Percentiles rank a stretch among this genome's conserved stretches.
Conservation (phyloP, 2,113 vertebrate genomes). For the Cyprinodon tularosa region DNA sequence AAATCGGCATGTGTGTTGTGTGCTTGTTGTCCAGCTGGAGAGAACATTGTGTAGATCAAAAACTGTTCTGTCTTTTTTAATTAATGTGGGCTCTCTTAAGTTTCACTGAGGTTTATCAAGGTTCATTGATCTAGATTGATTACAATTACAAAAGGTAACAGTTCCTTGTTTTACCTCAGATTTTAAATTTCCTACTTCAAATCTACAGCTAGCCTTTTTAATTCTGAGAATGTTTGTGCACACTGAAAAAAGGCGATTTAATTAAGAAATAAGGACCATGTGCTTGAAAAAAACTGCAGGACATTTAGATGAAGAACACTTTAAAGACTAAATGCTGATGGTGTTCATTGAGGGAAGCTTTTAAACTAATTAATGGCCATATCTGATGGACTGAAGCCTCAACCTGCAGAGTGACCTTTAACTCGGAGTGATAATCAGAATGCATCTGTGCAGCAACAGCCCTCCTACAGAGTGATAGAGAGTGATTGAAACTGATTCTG, state of each 20-base stretch:
- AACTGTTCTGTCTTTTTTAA: no score
- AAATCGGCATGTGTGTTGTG: no score
- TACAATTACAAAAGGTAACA: no score
- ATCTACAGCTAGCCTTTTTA: slow-evolving; percentile 11
- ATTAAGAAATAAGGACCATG: slow-evolving; percentile 27
- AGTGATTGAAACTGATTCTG: slow-evolving; percentile 7
- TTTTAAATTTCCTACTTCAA: not conserved
- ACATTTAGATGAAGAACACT: slow-evolving; percentile 35
- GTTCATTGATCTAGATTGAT: no score
- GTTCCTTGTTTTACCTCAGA: no score
- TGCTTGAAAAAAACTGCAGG: slow-evolving; percentile 15
- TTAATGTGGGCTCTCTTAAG: no score
- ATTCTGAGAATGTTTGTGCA: not conserved
- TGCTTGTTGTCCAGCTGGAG: no score
- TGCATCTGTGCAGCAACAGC: slow-evolving; percentile 1
- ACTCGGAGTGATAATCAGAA: slow-evolving; percentile 22
- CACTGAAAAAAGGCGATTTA: slow-evolving; percentile 18
- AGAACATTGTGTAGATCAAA: no score
- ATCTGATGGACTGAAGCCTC: slow-evolving; percentile 35
- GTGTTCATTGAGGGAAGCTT: slow-evolving; percentile 34
- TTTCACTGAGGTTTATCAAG: no score
- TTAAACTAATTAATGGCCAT: slow-evolving; percentile 33
- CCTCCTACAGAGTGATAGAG: slow-evolving; percentile 12
- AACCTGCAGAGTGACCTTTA: slow-evolving; percentile 35
- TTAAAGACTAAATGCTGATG: slow-evolving; percentile 23